Evolutionary conservation across 2,888 invertebrate species (phyloP).

Genomic region (Adelognathus sp.): DNA sequence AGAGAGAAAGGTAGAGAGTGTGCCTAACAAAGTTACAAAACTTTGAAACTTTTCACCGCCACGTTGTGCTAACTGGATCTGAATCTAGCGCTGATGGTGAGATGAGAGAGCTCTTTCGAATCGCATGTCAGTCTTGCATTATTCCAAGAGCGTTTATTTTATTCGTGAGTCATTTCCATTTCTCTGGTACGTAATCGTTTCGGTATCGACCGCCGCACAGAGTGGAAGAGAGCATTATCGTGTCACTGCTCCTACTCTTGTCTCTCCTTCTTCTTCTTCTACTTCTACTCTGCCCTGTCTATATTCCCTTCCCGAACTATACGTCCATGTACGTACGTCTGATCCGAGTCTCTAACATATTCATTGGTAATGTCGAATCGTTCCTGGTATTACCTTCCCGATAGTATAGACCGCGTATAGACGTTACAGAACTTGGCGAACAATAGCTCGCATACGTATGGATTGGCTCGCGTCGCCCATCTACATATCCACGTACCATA

Average conservation of each 20-base stretch:
- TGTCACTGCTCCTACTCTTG: conserved; percentile 15
- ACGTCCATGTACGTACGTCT: neutral
- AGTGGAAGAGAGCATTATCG: conserved; percentile 25
- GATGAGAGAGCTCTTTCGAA: conserved; percentile 9
- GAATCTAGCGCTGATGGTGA: neutral
- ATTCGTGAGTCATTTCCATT: conserved; percentile 46
- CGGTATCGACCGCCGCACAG: conserved; percentile 29
- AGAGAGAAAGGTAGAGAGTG: too few species aligned
- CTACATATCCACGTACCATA: neutral
- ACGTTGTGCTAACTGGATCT: neutral
- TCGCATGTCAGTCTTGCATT: conserved; percentile 39
- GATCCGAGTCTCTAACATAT: conserved; percentile 11
- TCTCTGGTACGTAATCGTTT: conserved; percentile 38
- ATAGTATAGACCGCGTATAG: neutral
- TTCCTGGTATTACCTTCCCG: neutral
- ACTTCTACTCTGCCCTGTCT: neutral
- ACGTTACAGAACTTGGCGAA: neutral
- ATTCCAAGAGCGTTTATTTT: conserved; percentile 29
- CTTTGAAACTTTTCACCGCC: neutral
- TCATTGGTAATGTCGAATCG: conserved; percentile 23
- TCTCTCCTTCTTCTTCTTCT: conserved; percentile 9
- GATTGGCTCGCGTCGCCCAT: neutral
- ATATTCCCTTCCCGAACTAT: neutral
- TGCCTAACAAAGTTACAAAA: conserved; percentile 14
- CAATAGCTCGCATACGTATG: neutral